Evolutionary conservation across 2,113 vertebrate genomes (phyloP), one percentile per base, ranked within the genome.

Genomic region (Forbesichthys papilliferus): DNA sequence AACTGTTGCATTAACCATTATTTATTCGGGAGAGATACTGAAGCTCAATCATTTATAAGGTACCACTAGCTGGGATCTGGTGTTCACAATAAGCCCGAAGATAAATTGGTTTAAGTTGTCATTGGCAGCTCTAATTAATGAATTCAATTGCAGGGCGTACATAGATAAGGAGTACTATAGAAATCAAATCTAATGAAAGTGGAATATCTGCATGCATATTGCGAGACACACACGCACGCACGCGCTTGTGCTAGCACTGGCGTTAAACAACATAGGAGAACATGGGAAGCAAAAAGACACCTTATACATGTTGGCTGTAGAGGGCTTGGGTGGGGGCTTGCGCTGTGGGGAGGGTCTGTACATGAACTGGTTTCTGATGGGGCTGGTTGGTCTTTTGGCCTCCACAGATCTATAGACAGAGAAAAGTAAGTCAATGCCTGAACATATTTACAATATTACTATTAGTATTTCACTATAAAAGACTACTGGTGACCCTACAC

Each of bases 241-340:
- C 46, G 16, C 4, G 12, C n/a, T n/a, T 18, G 3, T 1, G 53
- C 46, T 14, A 13, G 33, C 11, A 16, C 14, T 1, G 33, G 6
- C 8, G 3, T 49, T 49, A 34, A 56, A 66, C n/a, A 46, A 68
- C 20, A 11, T 42, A 11, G 11, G 8, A 61, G 56, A 34, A 12
- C 20, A 3, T 20, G 18, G 33, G 34, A n/a, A 11, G 65, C 57
- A 49, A 11, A 64, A 5, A 10, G 52, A 47, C 61, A 92, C 91
- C 86, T 91, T 91, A 68, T 87, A 90, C 54, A 89, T 71, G 78
- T 80, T 87, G 63, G 74, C 53, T 34, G 52, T 64, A 1, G 71
- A 87, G 46, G 89, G 80, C 78, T 87, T 91, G 13, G 89, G 79
- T 56, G 86, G 89, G 56, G 87, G 76, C 54, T 84, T 83, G 53